These are phyloP conservation scores for Macquaria ambigua DNA, from an alignment of 2,113 vertebrate species.

Conservation along the genomic window DNA sequence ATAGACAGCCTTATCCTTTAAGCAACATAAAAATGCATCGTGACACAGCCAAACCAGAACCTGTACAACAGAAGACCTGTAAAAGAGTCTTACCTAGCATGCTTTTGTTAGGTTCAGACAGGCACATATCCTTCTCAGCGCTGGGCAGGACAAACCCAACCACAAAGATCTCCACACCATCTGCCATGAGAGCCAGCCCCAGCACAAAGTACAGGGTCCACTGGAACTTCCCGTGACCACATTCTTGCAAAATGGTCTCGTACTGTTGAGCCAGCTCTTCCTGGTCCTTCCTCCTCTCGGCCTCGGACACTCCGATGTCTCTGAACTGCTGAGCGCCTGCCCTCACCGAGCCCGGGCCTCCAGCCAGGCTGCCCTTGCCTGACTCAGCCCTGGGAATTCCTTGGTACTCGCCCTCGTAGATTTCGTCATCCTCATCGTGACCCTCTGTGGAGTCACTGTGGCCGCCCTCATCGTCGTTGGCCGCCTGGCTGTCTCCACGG, in stretches of 20 bases:
- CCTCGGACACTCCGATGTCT: conserved; percentile 83
- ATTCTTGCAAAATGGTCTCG: conserved; percentile 96
- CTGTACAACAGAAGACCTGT: not conserved
- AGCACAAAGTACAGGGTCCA: conserved; percentile 98
- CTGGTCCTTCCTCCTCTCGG: conserved; percentile 88
- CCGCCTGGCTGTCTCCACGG: conserved; percentile 88
- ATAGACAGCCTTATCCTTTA: not conserved
- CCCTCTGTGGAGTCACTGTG: conserved; percentile 97
- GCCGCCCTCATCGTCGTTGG: conserved; percentile 88
- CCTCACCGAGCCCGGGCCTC: conserved; percentile 73
- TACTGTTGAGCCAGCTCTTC: conserved; percentile 97
- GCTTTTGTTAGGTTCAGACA: conserved; percentile 98
- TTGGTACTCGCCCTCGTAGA: conserved; percentile 98
- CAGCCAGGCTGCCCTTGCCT: conserved; percentile 82
- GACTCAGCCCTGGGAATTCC: conserved; percentile 94
- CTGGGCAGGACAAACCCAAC: conserved; percentile 98
- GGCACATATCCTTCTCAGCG: conserved; percentile 98
- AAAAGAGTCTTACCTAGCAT: conserved; percentile 92
- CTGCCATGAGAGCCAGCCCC: conserved; percentile 96
- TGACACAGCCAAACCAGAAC: not conserved
- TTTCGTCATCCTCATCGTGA: conserved; percentile 97
- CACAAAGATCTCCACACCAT: conserved; percentile 96
- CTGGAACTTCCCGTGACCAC: conserved; percentile 97
- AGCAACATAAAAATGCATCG: not conserved
- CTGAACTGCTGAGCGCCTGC: conserved; percentile 80